A percentile compares a stretch with the other conserved stretches of the same genome.
These are phyloP conservation scores for Telenomus remus DNA, from an alignment of 1,140 invertebrate genomes.

Conservation along the genomic window DNA sequence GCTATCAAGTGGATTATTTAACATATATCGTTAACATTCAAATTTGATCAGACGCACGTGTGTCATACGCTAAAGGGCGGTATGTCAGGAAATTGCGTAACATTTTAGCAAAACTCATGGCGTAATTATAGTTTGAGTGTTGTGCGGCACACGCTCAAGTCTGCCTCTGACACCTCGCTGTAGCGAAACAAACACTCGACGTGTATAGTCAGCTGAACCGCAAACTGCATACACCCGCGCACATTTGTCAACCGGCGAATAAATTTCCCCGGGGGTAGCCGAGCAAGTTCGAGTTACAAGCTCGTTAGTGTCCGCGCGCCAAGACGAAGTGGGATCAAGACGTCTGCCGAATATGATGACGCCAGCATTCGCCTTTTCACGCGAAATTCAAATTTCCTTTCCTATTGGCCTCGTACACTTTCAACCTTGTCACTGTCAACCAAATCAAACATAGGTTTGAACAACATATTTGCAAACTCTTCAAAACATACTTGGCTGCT, in stretches of 20 bases:
- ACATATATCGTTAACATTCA: conserved; percentile 31
- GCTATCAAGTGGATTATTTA: conserved; percentile 21
- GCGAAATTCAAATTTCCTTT: conserved; percentile 34
- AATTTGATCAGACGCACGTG: conserved; percentile 32
- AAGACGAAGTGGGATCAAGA: conserved; percentile 53
- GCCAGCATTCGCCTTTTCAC: conserved; percentile 8
- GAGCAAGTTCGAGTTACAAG: conserved; percentile 27
- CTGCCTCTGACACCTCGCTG: conserved; percentile 64
- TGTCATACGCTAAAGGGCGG: conserved; percentile 35
- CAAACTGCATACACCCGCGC: conserved; percentile 18
- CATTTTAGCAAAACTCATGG: conserved; percentile 55
- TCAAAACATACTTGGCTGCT: too few species aligned
- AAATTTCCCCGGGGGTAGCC: conserved; percentile 46
- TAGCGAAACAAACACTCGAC: conserved; percentile 37
- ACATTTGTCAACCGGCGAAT: conserved; percentile 34
- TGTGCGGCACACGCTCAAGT: conserved; percentile 54
- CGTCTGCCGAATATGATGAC: conserved; percentile 46
- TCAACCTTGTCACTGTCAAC: too few species aligned
- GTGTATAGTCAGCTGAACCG: conserved; percentile 27
- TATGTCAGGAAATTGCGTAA: conserved; percentile 49
- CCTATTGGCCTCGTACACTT: too few species aligned
- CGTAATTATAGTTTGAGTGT: conserved; percentile 67
- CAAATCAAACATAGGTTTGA: too few species aligned
- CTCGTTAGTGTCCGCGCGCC: conserved; percentile 32
- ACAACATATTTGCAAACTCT: too few species aligned